Conservation (phyloP, 2,888 invertebrate genomes). For the Glaucopsyche alexis region DNA sequence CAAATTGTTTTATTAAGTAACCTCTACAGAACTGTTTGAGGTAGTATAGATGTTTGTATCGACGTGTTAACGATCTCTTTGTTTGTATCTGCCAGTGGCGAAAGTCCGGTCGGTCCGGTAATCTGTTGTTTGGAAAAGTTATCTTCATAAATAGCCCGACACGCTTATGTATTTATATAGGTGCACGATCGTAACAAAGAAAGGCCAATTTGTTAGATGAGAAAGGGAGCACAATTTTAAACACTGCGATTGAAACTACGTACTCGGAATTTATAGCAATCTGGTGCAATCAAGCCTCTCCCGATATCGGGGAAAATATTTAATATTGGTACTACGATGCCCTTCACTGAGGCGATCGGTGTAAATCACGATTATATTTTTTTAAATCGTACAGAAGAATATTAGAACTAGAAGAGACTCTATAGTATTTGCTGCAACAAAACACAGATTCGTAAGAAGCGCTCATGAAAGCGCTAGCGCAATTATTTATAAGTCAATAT, state of each 20-base stretch:
- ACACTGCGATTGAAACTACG: slow-evolving; percentile 68
- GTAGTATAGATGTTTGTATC: not conserved
- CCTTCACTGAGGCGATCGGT: slow-evolving; percentile 51
- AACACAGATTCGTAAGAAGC: not conserved
- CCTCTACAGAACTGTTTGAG: not conserved
- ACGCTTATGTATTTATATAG: slow-evolving; percentile 47
- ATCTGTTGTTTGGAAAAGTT: slow-evolving; percentile 39
- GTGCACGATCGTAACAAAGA: slow-evolving; percentile 65
- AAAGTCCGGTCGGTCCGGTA: slow-evolving; percentile 22
- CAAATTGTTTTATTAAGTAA: slow-evolving; percentile 18
- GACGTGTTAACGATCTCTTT: not conserved
- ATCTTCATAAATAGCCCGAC: slow-evolving; percentile 43
- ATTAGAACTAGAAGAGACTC: not conserved
- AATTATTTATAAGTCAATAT: slow-evolving; percentile 41
- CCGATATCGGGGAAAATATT: slow-evolving; percentile 66
- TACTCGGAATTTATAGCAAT: slow-evolving; percentile 77
- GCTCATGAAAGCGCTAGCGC: slow-evolving; percentile 27
- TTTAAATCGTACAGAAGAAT: not conserved
- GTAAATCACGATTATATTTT: slow-evolving; percentile 24
- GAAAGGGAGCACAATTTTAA: slow-evolving; percentile 77
- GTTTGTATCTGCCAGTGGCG: slow-evolving; percentile 18
- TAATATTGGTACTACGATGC: slow-evolving; percentile 66
- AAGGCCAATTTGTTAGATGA: slow-evolving; percentile 72
- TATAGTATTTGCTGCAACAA: not conserved
- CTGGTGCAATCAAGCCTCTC: slow-evolving; percentile 70